Evolutionary conservation across 2,888 invertebrate species (phyloP).

Genomic region (Creontiades dilutus): DNA sequence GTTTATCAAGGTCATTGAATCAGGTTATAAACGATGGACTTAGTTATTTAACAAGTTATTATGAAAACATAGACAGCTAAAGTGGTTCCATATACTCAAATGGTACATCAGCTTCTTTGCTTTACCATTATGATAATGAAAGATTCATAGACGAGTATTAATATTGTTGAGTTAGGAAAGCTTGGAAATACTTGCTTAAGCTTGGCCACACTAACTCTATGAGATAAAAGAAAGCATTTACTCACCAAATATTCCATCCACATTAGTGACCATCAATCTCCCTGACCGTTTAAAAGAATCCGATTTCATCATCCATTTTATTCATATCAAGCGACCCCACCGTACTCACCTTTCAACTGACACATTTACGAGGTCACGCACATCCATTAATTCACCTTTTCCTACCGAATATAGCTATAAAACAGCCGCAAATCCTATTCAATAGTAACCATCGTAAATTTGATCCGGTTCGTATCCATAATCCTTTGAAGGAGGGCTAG

Average conservation of each 20-base stretch:
- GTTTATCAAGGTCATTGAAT: no score
- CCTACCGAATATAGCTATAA: constrained; percentile 41
- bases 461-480: neutral
- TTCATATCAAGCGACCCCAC: neutral
- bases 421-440: constrained; percentile 45
- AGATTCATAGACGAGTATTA: no score
- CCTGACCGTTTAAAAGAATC: neutral
- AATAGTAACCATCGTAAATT: constrained; percentile 50
- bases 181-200: no score
- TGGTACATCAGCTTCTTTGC: no score
- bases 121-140: no score
- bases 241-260: neutral
- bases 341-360: neutral
- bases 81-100: no score
- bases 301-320: constrained; percentile 38
- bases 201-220: no score
- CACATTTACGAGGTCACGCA: constrained; percentile 39
- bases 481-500: constrained; percentile 3
- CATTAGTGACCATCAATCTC: constrained; percentile 6
- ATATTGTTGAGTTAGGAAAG: no score
- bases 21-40: no score
- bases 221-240: no score
- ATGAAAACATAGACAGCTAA: no score
- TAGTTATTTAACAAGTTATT: no score
- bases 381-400: constrained; percentile 34